Evolutionary conservation across 2,888 invertebrate species (phyloP), one percentile per base, ranked within the genome.

Genomic region (Ptychoptera contaminata): DNA sequence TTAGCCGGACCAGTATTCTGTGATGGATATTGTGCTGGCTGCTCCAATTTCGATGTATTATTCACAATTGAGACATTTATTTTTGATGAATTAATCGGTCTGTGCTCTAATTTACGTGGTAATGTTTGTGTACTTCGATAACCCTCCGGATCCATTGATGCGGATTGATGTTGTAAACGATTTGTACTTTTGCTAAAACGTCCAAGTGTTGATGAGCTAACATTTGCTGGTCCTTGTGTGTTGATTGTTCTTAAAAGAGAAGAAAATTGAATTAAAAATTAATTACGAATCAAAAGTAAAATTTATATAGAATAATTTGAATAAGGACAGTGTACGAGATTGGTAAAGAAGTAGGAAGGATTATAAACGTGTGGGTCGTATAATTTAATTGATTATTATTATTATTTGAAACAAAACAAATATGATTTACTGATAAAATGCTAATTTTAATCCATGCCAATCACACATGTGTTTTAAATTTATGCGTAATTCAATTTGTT

Each of bases 131-230:
- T 76, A 52, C 73, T 78, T 45, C 80, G 67, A 47, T 70, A 66
- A 53, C 60, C 60, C 44, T 60, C 59, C 57, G 60, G 42, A 38
- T 60, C 48, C 52, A 64, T 64, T 11, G 62, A 8, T 37, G 39
- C 16, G 16, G 63, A 62, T 63, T 63, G 74, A 66, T 64, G 76
- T 65, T 67, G 67, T 54, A 83, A 65, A 48, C 83, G 76, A 59
- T 82, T 77, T 40, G 82, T 80, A 16, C 84, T 82, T 66, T 85
- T 86, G 70, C 84, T 85, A 67, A 83, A 79, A 51, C 86, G 76
- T 48, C 85, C 86, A 55, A 87, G 70, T 34, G 85, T 85, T 55
- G 79, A 82, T 55, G 76, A 55, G 14, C 58, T 51, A 16, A 50
- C 48, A 47, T 53, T 23, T 23, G 23, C 3, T 23, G 3, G 23